Evolutionary conservation across 2,888 invertebrate species (phyloP).

Genomic region (Embidobia sp.): DNA sequence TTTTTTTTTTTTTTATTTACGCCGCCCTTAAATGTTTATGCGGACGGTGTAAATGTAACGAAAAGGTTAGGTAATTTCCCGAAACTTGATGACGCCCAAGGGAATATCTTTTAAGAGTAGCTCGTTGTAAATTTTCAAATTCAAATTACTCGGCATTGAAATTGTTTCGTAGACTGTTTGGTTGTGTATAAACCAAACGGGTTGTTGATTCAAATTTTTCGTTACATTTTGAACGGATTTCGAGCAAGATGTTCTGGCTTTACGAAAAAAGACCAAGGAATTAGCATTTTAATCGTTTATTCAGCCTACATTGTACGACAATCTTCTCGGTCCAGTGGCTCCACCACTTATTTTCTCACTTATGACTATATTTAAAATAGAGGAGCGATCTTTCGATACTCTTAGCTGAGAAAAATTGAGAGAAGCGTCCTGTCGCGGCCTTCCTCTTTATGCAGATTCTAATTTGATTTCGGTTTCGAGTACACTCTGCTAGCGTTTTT

Average conservation of each 20-base stretch:
- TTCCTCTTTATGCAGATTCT: slow-evolving; percentile 21
- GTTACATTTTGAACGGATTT: too few relatives aligned
- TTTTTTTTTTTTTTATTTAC: slow-evolving; percentile 14
- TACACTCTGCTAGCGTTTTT: too few relatives aligned
- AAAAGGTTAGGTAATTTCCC: neutral
- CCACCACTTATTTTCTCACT: slow-evolving; percentile 55
- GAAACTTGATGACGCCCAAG: slow-evolving; percentile 15
- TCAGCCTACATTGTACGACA: slow-evolving; percentile 64
- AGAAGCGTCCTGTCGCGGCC: neutral
- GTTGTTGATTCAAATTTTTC: too few relatives aligned
- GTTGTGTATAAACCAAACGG: too few relatives aligned
- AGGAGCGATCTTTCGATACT: slow-evolving; percentile 30
- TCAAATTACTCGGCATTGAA: neutral
- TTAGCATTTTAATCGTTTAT: slow-evolving; percentile 75
- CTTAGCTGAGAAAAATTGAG: slow-evolving; percentile 23
- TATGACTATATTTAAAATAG: slow-evolving; percentile 48
- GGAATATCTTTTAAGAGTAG: slow-evolving; percentile 13
- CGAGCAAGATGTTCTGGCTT: slow-evolving; percentile 1
- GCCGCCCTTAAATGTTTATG: slow-evolving; percentile 34
- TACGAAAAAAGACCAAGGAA: slow-evolving; percentile 41
- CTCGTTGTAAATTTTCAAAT: slow-evolving; percentile 1
- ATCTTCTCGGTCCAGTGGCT: slow-evolving; percentile 68
- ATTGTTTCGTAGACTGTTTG: too few relatives aligned
- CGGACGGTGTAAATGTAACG: slow-evolving; percentile 4
- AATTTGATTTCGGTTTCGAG: slow-evolving; percentile 14